Evolutionary conservation across 2,113 vertebrate species (phyloP).

Genomic region (Cochlearius cochlearius): DNA sequence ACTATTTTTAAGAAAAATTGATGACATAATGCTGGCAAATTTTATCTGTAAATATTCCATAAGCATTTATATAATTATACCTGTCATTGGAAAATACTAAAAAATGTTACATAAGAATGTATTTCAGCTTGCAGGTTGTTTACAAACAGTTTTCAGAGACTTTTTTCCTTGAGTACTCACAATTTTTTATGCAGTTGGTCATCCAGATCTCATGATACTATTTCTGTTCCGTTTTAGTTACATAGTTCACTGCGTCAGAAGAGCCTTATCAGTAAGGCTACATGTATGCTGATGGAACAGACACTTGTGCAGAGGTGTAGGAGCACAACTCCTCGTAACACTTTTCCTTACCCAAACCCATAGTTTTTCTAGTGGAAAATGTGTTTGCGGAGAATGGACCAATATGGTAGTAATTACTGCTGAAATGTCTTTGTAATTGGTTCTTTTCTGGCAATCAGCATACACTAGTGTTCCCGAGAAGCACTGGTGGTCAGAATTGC

Average conservation of each 20-base stretch:
- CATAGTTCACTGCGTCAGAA: background rate
- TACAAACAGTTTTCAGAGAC: background rate
- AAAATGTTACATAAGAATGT: background rate
- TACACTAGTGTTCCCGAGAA: background rate
- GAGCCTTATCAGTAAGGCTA: background rate
- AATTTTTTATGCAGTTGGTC: background rate
- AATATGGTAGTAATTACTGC: background rate
- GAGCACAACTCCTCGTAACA: background rate
- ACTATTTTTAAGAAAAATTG: background rate
- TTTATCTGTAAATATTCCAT: background rate
- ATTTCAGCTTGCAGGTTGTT: background rate
- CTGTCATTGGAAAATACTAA: background rate
- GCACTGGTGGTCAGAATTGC: background rate
- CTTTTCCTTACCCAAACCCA: background rate
- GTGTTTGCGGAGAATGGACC: background rate
- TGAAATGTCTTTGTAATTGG: background rate
- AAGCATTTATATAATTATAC: background rate
- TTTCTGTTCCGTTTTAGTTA: background rate
- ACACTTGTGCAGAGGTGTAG: background rate
- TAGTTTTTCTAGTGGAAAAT: background rate
- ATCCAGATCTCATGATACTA: background rate
- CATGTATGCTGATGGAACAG: fast-evolving
- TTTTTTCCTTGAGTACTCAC: background rate
- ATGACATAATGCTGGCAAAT: background rate
- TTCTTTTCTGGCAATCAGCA: background rate